Evolutionary conservation across 2,888 invertebrate genomes (phyloP), one percentile per base, ranked within the genome.

Genomic region (Eupeodes luniger): DNA sequence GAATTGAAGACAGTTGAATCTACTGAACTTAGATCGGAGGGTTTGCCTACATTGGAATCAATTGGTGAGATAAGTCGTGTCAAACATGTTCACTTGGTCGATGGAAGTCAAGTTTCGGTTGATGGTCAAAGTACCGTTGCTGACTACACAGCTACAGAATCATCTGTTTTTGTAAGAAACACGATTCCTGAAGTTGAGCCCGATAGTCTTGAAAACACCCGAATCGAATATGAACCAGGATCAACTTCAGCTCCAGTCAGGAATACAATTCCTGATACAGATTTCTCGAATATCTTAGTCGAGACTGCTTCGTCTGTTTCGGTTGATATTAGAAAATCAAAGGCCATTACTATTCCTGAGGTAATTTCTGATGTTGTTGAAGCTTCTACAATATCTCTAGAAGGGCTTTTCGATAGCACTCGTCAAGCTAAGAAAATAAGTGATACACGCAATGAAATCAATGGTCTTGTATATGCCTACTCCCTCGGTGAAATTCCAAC

Each of bases 61-160:
- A 95, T 96, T 85, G 96, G 96, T 62, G 96, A 96, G 92, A 95
- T 96, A 0, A 96, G 95, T 91, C 94, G 96, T 89, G 95, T 95
- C 51, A 96, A 96, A 90, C 94, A 95, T 27, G 96, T 96, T 16
- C 96, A 96, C 92, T 94, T 96, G 74, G 95, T 96, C 4, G 96
- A 92, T 67, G 91, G 92, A 61, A 91, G 92, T 55, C 91, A 92
- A 51, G 91, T 93, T 49, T 90, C 90, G 34, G 93, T 94, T 69
- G 93, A 93, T 79, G 93, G 94, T 2, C 93, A 92, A 69, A 94
- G 94, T 89, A 94, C 93, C 49, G 93, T 94, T 0, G 91, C 92
- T 3, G 93, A 94, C 79, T 93, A 93, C 66, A 93, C 92, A 12
- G 92, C 93, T n/a, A 92, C 93, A 11, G 93, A 93, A 61, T 88